Conservation (phyloP, 35 echinoderm and acorn worm species). For the Hemicentrotus pulcherrimus region DNA sequence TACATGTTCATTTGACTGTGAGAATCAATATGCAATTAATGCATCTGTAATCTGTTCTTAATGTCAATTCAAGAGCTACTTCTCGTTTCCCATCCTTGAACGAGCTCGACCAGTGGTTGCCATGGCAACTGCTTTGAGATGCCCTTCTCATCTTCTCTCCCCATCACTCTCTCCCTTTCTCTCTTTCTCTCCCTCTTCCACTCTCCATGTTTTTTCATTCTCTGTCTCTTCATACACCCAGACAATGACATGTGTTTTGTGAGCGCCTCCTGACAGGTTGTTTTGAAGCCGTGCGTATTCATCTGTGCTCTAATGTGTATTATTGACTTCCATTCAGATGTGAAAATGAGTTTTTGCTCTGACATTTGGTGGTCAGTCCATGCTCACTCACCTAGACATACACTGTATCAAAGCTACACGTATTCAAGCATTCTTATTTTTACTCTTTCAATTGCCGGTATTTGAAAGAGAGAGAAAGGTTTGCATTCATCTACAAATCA, state of each 20-base stretch:
- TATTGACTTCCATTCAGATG: neutral
- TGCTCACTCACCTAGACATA: neutral
- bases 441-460: neutral
- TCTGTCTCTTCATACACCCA: neutral
- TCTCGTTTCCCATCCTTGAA: neutral
- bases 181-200: neutral
- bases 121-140: neutral
- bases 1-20: neutral
- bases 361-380: neutral
- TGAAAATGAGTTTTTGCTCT: slow-evolving; percentile 13
- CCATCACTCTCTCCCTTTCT: neutral
- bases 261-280: neutral
- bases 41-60: slow-evolving; percentile 7
- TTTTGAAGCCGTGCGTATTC: slow-evolving; percentile 15
- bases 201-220: neutral
- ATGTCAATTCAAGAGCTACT: neutral
- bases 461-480: neutral
- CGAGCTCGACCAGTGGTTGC: neutral
- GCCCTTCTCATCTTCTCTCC: neutral
- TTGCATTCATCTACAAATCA: neutral
- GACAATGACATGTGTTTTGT: neutral
- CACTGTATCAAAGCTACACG: neutral
- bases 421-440: neutral
- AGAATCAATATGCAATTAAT: neutral
- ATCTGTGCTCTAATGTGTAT: neutral